A percentile compares a stretch with the other conserved stretches of the same genome.
These are phyloP conservation scores for Capromys pilorides DNA, from an alignment of 2,797 vertebrate species.

Conservation along the genomic window DNA sequence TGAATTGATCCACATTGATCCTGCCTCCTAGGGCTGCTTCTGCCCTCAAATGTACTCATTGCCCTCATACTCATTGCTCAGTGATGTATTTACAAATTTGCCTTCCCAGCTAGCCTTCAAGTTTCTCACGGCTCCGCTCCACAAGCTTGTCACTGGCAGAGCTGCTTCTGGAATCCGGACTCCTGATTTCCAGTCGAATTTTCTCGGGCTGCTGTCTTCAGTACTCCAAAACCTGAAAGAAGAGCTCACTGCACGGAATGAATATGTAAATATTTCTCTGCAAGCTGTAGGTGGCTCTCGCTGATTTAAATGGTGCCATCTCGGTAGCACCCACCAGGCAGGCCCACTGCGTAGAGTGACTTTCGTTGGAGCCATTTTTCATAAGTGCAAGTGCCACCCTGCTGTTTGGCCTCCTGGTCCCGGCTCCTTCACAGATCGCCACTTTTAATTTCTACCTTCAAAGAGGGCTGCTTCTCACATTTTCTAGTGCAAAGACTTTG, in stretches of 20 bases:
- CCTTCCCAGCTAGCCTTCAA: neutral
- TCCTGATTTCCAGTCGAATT: neutral
- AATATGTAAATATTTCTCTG: slow-evolving; percentile 16
- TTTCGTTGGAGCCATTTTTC: slow-evolving; percentile 63
- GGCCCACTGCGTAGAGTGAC: neutral
- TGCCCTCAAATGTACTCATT: neutral
- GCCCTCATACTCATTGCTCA: neutral
- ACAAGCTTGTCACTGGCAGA: neutral
- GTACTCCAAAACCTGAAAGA: neutral
- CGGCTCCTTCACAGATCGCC: slow-evolving; percentile 30
- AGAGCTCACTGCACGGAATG: neutral
- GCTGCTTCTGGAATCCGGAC: neutral
- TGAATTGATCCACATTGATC: neutral
- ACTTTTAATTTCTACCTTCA: slow-evolving; percentile 70
- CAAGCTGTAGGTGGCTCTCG: slow-evolving; percentile 34
- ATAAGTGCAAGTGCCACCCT: slow-evolving; percentile 27
- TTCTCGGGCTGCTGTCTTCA: neutral
- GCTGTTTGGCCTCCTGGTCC: slow-evolving; percentile 12
- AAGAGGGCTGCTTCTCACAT: slow-evolving; percentile 79
- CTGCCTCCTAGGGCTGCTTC: neutral
- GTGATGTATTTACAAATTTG: neutral
- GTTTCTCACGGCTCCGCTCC: neutral
- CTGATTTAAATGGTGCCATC: slow-evolving; percentile 51
- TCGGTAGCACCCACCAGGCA: slow-evolving; percentile 46
- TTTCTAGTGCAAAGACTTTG: slow-evolving; percentile 74